Evolutionary conservation across 2,113 vertebrate species (phyloP), one percentile per base, ranked within the genome.

Genomic region (Sapayoa aenigma): DNA sequence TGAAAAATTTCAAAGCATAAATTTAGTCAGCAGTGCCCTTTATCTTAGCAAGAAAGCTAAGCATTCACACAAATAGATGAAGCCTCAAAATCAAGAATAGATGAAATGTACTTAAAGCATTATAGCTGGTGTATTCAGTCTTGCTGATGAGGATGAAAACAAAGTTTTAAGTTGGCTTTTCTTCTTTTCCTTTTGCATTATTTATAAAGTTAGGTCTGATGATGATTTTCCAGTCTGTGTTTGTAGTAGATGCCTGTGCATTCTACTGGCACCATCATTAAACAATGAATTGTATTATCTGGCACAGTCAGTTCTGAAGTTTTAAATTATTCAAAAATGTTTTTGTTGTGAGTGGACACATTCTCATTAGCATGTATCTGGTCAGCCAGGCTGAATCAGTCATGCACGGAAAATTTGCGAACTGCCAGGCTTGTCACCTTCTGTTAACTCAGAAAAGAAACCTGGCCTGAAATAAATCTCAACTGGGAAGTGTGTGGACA

Each of bases 311-410:
- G 80, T 87, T 95, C 87, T 96, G 83, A 69, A 92, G 82, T 95
- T 94, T 94, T 97, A 88, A 97, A 94, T 98, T 97, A 97, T 98
- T 97, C 92, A 97, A 28, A 97, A 96, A 89, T 95, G 91, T 97
- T 98, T 97, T 98, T 97, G 93, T 97, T 97, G 89, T 92, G 93
- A 93, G 89, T 78, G 74, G 94, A 59, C 87, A 87, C 78, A 49
- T 87, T 93, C 98, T 99, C 98, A 98, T 99, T 99, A 99, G 97
- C 97, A 97, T 98, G 97, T 94, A 96, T 97, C 90, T 97, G 97
- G 95, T 98, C 96, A 97, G 96, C 95, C 93, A 93, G 94, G 87
- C 97, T 85, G 84, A 97, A 94, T 97, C 97, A 98, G 91, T 98
- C 98, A 98, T 86, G 97, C 97, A 93, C 96, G 95, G 96, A 93